phyloP scores from a whole-genome alignment of 1,140 invertebrate species.

The Leptopilina clavipes region DNA sequence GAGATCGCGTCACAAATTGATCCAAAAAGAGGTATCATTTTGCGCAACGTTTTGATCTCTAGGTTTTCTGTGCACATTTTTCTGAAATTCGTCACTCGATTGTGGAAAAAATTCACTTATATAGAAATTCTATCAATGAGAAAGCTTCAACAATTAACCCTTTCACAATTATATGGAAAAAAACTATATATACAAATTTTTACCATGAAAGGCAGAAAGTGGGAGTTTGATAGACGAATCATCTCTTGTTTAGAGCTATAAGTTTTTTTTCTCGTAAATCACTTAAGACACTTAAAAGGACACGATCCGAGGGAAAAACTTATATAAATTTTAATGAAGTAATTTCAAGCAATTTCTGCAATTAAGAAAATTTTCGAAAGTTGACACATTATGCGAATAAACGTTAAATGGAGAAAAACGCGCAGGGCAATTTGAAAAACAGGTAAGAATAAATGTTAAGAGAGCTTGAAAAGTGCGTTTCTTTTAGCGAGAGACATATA shows the following conservation, averaged over 20 bases:
- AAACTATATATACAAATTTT: too few species aligned
- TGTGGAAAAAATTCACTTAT: too few species aligned
- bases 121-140: too few species aligned
- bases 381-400: slow-evolving; percentile 22
- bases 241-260: neutral
- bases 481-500: neutral
- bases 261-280: neutral
- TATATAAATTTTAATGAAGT: slow-evolving; percentile 30
- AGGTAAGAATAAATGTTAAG: neutral
- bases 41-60: too few species aligned
- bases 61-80: too few species aligned
- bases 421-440: neutral
- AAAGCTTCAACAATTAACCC: too few species aligned
- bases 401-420: neutral
- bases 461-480: slow-evolving; percentile 12
- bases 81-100: too few species aligned
- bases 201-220: neutral
- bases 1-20: too few species aligned
- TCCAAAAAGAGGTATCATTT: too few species aligned
- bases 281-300: slow-evolving; percentile 16
- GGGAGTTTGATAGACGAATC: neutral
- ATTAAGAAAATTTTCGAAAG: slow-evolving; percentile 34
- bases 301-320: neutral
- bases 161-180: too few species aligned
- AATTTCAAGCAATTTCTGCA: slow-evolving; percentile 30